Evolutionary conservation across 2,113 vertebrate species (phyloP).

Genomic region (Nothobranchius furzeri): DNA sequence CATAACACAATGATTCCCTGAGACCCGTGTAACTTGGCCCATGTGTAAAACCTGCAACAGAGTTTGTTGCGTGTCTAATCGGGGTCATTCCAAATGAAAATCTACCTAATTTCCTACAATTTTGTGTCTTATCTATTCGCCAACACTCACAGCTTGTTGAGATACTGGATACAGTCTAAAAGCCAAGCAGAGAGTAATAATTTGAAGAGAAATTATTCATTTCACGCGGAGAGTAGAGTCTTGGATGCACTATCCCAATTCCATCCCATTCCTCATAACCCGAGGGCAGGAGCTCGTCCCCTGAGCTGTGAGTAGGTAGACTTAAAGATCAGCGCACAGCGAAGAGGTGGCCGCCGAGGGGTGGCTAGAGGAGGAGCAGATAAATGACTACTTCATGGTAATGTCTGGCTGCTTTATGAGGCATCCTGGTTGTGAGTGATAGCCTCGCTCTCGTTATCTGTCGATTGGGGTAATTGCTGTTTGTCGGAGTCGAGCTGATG

Average conservation of each 20-base stretch:
- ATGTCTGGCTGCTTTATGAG: conserved; percentile 73
- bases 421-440: conserved; percentile 73
- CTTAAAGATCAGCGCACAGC: conserved; percentile 29
- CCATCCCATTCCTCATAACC: neutral
- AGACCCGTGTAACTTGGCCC: too few relatives aligned
- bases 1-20: too few relatives aligned
- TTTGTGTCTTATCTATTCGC: too few relatives aligned
- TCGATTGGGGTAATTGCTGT: conserved; percentile 82
- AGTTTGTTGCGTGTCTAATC: too few relatives aligned
- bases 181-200: neutral
- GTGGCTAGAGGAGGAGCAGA: conserved; percentile 52
- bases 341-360: conserved; percentile 22
- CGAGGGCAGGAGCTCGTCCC: conserved; percentile 6
- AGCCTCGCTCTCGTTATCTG: conserved; percentile 75
- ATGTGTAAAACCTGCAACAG: too few relatives aligned
- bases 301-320: conserved; percentile 35
- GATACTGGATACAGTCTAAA: neutral
- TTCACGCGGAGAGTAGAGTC: neutral
- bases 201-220: neutral
- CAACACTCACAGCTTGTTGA: too few relatives aligned
- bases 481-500: conserved; percentile 74
- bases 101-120: too few relatives aligned
- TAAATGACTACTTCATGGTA: conserved; percentile 67
- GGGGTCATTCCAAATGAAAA: too few relatives aligned
- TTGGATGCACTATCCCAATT: neutral